phyloP scores from a whole-genome alignment of 2,888 invertebrate species.

The Busseola fusca region DNA sequence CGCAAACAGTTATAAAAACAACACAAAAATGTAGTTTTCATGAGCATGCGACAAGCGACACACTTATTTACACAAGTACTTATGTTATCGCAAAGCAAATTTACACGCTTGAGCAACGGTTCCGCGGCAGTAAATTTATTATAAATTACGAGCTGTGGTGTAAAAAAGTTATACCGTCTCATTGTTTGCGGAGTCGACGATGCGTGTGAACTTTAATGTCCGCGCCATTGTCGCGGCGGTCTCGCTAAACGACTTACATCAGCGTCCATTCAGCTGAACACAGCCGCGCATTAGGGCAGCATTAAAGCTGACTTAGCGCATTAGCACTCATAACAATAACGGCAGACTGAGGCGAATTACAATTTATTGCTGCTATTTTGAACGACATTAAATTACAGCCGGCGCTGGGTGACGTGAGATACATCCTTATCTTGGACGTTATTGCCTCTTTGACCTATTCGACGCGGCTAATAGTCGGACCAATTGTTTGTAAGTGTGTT shows the following conservation, averaged over 20 bases:
- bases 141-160: constrained; percentile 73
- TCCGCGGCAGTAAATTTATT: constrained; percentile 69
- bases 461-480: constrained; percentile 64
- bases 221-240: constrained; percentile 65
- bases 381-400: constrained; percentile 72
- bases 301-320: constrained; percentile 74
- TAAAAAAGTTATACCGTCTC: constrained; percentile 71
- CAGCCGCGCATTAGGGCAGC: constrained; percentile 70
- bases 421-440: constrained; percentile 67
- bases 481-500: constrained; percentile 65
- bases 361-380: constrained; percentile 77
- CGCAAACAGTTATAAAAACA: constrained; percentile 51
- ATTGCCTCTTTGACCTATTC: constrained; percentile 73
- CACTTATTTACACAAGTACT: constrained; percentile 71
- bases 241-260: constrained; percentile 71
- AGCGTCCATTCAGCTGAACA: constrained; percentile 66
- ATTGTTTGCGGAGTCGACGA: constrained; percentile 75
- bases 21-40: constrained; percentile 52
- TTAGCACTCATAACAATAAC: constrained; percentile 78
- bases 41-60: constrained; percentile 62
- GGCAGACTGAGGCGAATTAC: constrained; percentile 72
- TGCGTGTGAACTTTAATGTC: constrained; percentile 78
- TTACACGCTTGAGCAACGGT: constrained; percentile 73
- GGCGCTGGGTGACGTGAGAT: constrained; percentile 61
- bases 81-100: constrained; percentile 76